phyloP scores from a whole-genome alignment of 2,888 invertebrate genomes.

The Ophion ventricosus region DNA sequence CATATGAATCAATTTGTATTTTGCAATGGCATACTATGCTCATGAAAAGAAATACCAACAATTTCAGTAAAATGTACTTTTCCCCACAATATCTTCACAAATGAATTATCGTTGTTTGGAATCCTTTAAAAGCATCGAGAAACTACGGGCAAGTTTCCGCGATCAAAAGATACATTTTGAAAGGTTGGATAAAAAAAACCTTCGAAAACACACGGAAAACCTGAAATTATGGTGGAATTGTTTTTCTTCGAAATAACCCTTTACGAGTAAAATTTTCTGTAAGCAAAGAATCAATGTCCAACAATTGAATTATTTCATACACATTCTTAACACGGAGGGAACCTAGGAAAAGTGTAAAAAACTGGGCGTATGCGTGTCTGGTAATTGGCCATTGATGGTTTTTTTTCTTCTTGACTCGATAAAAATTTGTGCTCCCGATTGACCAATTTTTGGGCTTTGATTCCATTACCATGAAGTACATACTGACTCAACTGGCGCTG shows the following conservation, averaged over 20 bases:
- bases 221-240: background rate
- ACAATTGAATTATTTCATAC: background rate
- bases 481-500: background rate
- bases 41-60: too few species aligned
- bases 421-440: constrained; percentile 44
- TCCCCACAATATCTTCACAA: too few species aligned
- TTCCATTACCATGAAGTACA: background rate
- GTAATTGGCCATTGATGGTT: background rate
- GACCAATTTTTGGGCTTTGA: background rate
- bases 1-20: too few species aligned
- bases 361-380: background rate
- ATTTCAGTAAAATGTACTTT: too few species aligned
- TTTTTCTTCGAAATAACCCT: background rate
- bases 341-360: background rate
- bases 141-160: background rate
- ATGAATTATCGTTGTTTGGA: background rate
- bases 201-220: background rate
- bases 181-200: background rate
- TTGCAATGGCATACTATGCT: too few species aligned
- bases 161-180: background rate
- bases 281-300: background rate
- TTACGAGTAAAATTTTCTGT: background rate
- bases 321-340: background rate
- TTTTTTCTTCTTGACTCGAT: constrained; percentile 1
- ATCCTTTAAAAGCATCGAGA: background rate